Evolutionary conservation across 1,140 invertebrate genomes (phyloP), one percentile per base, ranked within the genome.

Genomic region (Tetragnatha versicolor): DNA sequence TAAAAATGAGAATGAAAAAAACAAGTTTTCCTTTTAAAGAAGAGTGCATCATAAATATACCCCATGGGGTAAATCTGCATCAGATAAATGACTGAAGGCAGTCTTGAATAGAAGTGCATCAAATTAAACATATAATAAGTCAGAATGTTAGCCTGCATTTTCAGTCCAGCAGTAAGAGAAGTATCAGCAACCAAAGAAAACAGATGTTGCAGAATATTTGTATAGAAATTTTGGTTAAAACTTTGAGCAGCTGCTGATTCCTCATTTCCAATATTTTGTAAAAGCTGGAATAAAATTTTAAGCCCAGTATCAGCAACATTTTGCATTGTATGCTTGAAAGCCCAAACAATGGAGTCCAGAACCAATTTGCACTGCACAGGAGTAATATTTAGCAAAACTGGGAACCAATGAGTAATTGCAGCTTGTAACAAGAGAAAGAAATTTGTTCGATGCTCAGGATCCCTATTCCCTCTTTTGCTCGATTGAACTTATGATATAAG

Each of bases 311-410:
- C 96, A 3, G 98, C 97, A n/a, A 99, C 97, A 88, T 98, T 98
- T 83, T 98, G 90, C 97, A 99, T 99, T 7, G 97, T 99, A 85
- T 99, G 98, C 87, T 99, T 99, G 86, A 99, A 98, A 60, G 97
- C 98, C 98, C 98, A 99, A 83, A 99, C 97, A 82, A 99, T 96
- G 33, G 98, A 98, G 87, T 99, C 98, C 81, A 99, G 89, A 68
- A 99, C 95, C 82, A 99, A 88, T 85, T 98, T 98, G 86, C 99
- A 99, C 87, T 99, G 96, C 66, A 94, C 91, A 81, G 96, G 94
- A 81, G 96, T 95, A 87, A 99, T 98, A 82, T 91, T 93, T 77
- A 99, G 89, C 87, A 99, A 95, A 83, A 97, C 96, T 45, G 60
- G 69, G 39, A 83, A 83, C 45, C 82, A 82, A 79, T 82, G 79